Percentiles rank a stretch among this genome's conserved stretches.
Conservation (phyloP, 2,888 invertebrate species). For the Aproaerema taeniolella region DNA sequence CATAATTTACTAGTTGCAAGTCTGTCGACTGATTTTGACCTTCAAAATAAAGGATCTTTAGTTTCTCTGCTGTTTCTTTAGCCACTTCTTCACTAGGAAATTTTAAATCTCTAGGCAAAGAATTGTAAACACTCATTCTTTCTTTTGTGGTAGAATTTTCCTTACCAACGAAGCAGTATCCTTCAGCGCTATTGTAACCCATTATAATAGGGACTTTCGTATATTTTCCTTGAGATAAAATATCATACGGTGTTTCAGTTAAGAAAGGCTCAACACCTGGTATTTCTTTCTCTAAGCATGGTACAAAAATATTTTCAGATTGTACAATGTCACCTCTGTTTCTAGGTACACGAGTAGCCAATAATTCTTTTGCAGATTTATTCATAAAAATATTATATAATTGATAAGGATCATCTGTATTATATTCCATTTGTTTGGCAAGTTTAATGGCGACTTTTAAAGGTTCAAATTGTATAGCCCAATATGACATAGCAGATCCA, state of each 20-base stretch:
- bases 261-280: constrained; percentile 54
- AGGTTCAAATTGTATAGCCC: constrained; percentile 51
- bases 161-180: constrained; percentile 37
- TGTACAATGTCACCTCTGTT: constrained; percentile 35
- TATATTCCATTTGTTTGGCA: constrained; percentile 43
- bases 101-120: not conserved
- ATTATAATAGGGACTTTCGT: constrained; percentile 55
- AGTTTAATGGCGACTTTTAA: constrained; percentile 44
- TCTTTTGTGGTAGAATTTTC: constrained; percentile 39
- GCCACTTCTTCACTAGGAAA: not conserved
- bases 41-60: too few species aligned
- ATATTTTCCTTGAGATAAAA: constrained; percentile 39
- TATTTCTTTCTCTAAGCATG: constrained; percentile 45
- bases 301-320: constrained; percentile 45
- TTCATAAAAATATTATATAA: constrained; percentile 44
- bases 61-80: not conserved
- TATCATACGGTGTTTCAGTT: constrained; percentile 42
- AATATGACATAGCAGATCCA: constrained; percentile 48
- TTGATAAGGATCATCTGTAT: constrained; percentile 40
- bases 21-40: too few species aligned
- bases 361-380: constrained; percentile 42
- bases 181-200: constrained; percentile 48
- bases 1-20: constrained; percentile 48
- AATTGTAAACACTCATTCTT: not conserved
- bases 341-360: constrained; percentile 46